phyloP scores from a whole-genome alignment of 2,113 vertebrate species.

The Cephalopholis sonnerati region DNA sequence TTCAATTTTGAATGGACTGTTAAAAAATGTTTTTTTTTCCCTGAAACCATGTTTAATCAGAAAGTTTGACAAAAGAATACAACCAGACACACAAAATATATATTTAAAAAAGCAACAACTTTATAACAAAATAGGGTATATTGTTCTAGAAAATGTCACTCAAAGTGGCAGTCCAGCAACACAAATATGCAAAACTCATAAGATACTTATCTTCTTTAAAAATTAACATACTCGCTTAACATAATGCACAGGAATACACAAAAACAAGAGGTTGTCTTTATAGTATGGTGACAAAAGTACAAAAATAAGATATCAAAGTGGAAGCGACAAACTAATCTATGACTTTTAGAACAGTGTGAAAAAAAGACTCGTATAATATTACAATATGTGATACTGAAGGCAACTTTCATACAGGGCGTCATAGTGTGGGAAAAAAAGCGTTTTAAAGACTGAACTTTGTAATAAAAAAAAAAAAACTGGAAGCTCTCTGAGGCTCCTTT shows the following conservation, averaged over 20 bases:
- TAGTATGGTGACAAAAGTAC: not conserved
- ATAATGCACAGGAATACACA: not conserved
- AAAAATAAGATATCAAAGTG: not conserved
- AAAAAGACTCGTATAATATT: not conserved
- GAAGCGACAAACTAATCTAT: not conserved
- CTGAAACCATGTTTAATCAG: not conserved
- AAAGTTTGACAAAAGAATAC: not conserved
- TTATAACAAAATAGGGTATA: not conserved
- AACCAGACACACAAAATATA: conserved; percentile 1
- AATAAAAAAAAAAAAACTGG: too few species aligned
- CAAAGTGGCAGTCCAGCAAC: too few species aligned
- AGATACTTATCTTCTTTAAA: not conserved
- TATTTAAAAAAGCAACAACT: not conserved
- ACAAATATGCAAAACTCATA: not conserved
- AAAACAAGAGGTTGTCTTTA: not conserved
- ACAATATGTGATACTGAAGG: not conserved
- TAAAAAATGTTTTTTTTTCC: not conserved
- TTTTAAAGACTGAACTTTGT: too few species aligned
- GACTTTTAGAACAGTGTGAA: not conserved
- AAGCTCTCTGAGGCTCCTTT: too few species aligned
- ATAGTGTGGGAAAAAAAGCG: too few species aligned
- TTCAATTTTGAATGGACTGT: not conserved
- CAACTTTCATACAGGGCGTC: too few species aligned
- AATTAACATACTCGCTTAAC: too few species aligned
- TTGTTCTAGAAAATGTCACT: not conserved